phyloP scores from a whole-genome alignment of 2,113 vertebrate genomes.

The Prunella himalayana region DNA sequence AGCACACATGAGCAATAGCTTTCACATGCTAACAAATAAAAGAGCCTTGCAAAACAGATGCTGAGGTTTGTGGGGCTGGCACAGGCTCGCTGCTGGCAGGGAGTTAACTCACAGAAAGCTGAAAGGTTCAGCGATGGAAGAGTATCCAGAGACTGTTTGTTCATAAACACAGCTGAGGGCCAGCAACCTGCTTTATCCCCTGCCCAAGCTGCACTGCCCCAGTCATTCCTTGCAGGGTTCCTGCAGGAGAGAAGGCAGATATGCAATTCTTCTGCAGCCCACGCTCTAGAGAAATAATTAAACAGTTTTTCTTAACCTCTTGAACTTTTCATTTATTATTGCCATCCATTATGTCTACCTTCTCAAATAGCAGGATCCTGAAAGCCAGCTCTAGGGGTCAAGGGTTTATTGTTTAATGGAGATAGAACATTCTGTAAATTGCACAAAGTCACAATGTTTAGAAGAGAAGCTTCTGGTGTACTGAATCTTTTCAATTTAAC shows the following conservation, averaged over 20 bases:
- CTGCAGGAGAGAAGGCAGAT: constrained; percentile 58
- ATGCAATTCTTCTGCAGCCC: constrained; percentile 58
- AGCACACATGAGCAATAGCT: constrained; percentile 68
- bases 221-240: constrained; percentile 48
- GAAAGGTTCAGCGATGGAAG: constrained; percentile 66
- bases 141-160: constrained; percentile 69
- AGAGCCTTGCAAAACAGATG: constrained; percentile 77
- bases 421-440: constrained; percentile 87
- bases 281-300: constrained; percentile 80
- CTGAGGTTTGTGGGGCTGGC: constrained; percentile 71
- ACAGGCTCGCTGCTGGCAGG: constrained; percentile 65
- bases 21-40: constrained; percentile 75
- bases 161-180: constrained; percentile 75
- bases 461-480: constrained; percentile 82
- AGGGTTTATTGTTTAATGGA: constrained; percentile 86
- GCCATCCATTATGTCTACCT: constrained; percentile 77
- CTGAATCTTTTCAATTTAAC: constrained; percentile 78
- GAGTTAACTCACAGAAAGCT: constrained; percentile 52
- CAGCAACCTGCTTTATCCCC: constrained; percentile 71
- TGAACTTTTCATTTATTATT: constrained; percentile 78
- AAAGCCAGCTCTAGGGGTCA: constrained; percentile 76
- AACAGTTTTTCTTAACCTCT: constrained; percentile 83
- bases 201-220: neutral
- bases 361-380: constrained; percentile 76
- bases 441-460: constrained; percentile 83